These are phyloP conservation scores for Crematogaster levior DNA, from an alignment of 2,888 invertebrate genomes.

Conservation along the genomic window DNA sequence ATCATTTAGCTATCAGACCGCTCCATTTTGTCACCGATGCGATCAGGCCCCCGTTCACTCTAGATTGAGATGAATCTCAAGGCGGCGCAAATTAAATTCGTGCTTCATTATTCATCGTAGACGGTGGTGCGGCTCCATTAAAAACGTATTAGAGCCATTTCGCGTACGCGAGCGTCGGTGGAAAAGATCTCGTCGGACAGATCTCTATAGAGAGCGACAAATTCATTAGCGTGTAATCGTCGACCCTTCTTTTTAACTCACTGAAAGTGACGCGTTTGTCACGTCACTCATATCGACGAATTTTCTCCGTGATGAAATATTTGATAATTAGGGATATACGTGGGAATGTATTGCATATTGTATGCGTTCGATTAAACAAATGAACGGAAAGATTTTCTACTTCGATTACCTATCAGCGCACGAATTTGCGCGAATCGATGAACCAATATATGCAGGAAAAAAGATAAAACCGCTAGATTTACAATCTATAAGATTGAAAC, in stretches of 20 bases:
- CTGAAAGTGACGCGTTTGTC: slow-evolving; percentile 17
- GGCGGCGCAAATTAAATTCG: slow-evolving; percentile 58
- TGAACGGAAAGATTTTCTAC: not conserved
- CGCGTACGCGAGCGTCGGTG: slow-evolving; percentile 7
- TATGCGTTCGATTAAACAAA: slow-evolving; percentile 16
- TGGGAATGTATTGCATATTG: not conserved
- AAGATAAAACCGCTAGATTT: not conserved
- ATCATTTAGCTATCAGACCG: slow-evolving; percentile 29
- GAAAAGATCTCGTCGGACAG: slow-evolving; percentile 23
- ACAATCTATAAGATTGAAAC: slow-evolving; percentile 16
- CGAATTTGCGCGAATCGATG: not conserved
- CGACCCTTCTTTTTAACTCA: not conserved
- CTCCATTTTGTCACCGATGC: slow-evolving; percentile 47
- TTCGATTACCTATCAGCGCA: not conserved
- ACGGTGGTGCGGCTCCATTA: slow-evolving; percentile 61
- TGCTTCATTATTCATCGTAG: slow-evolving; percentile 64
- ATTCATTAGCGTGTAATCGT: slow-evolving; percentile 40
- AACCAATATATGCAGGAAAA: not conserved
- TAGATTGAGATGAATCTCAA: slow-evolving; percentile 54
- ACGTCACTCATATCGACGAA: not conserved
- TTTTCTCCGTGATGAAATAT: slow-evolving; percentile 6
- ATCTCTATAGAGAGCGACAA: slow-evolving; percentile 38
- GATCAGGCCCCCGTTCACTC: slow-evolving; percentile 34
- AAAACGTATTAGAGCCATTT: slow-evolving; percentile 64
- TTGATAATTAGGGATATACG: not conserved